Percentiles rank a stretch among this genome's conserved stretches.
phyloP scores from a whole-genome alignment of 2,888 invertebrate species.

The Ditylenchus weischeri region DNA sequence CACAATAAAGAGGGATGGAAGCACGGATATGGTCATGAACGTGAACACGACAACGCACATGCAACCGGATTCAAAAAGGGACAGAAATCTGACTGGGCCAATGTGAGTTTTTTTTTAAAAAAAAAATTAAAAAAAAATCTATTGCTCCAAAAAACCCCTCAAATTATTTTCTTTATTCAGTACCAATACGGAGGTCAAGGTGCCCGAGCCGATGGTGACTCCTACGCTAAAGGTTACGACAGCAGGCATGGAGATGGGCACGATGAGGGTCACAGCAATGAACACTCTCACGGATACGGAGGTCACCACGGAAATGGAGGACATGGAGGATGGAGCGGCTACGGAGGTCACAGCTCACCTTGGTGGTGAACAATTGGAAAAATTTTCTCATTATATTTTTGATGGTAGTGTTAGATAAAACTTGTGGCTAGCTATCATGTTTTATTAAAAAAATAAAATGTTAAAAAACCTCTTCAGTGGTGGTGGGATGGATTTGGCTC shows the following conservation, averaged over 20 bases:
- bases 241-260: slow-evolving; percentile 5
- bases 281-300: slow-evolving; percentile 5
- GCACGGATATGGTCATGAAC: background rate
- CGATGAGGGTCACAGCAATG: slow-evolving; percentile 4
- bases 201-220: background rate
- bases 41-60: slow-evolving; percentile 9
- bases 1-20: slow-evolving; percentile 4
- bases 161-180: background rate
- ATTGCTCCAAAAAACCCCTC: background rate
- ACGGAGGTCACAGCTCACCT: slow-evolving; percentile 10
- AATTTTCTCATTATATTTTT: too few species aligned
- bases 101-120: background rate
- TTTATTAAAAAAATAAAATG: too few species aligned
- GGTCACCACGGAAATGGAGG: slow-evolving; percentile 3
- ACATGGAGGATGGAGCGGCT: slow-evolving; percentile 12
- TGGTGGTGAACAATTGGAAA: background rate
- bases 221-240: slow-evolving; percentile 3
- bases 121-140: background rate
- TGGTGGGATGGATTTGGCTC: slow-evolving; percentile 2
- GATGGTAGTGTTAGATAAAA: too few species aligned
- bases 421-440: too few species aligned
- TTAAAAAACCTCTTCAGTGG: background rate
- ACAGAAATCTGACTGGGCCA: slow-evolving; percentile 15
- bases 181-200: slow-evolving; percentile 13
- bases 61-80: slow-evolving; percentile 2